Conservation (phyloP, 2,113 vertebrate genomes). For the Alces alces region DNA sequence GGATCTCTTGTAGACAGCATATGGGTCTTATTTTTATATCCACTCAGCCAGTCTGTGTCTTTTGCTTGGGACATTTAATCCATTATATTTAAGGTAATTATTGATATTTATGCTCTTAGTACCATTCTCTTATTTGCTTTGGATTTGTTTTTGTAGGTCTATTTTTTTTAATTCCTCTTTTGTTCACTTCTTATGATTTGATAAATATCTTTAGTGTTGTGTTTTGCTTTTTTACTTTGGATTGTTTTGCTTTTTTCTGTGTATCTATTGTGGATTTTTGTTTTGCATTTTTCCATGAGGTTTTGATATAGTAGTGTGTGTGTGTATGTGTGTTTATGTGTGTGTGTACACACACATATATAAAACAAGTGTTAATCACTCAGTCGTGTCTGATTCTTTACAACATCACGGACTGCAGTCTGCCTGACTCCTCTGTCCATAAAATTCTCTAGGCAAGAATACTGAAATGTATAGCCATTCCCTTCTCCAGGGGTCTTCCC, state of each 20-base stretch:
- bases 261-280: not conserved
- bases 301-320: not conserved
- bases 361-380: not conserved
- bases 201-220: not conserved
- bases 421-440: not conserved
- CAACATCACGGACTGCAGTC: not conserved
- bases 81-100: not conserved
- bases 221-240: not conserved
- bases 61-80: not conserved
- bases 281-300: not conserved
- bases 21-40: not conserved
- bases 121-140: not conserved
- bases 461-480: not conserved
- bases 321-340: not conserved
- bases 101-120: not conserved
- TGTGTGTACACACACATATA: not conserved
- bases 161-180: not conserved
- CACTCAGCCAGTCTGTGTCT: not conserved
- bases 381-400: not conserved
- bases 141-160: not conserved
- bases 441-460: not conserved
- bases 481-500: not conserved
- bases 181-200: not conserved
- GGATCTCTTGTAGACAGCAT: not conserved
- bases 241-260: not conserved